Evolutionary conservation across 2,888 invertebrate genomes (phyloP).

Genomic region (Chorisops tibialis): DNA sequence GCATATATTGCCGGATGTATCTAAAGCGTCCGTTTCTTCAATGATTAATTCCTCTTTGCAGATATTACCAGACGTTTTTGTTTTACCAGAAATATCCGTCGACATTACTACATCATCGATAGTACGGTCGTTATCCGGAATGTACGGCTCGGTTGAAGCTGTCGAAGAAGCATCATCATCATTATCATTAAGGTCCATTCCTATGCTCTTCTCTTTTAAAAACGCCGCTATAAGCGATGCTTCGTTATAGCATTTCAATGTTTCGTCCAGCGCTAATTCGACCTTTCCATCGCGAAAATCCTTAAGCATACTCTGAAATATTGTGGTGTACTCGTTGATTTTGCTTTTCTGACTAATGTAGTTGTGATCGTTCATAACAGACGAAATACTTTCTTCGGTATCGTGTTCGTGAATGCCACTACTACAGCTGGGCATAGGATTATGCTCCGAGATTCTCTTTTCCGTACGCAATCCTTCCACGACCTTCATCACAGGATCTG

Average conservation of each 20-base stretch:
- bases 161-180: constrained; percentile 4
- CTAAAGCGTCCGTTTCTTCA: neutral
- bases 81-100: neutral
- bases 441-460: neutral
- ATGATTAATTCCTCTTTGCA: constrained; percentile 3
- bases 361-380: constrained; percentile 10
- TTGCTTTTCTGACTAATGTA: neutral
- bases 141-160: neutral
- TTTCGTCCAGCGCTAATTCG: too few relatives aligned
- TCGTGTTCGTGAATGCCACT: neutral
- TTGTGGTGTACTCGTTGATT: too few relatives aligned
- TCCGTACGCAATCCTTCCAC: neutral
- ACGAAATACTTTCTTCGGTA: neutral
- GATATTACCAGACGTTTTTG: neutral
- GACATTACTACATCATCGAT: neutral
- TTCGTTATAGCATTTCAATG: too few relatives aligned
- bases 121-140: neutral
- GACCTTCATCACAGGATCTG: neutral
- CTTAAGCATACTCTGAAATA: too few relatives aligned
- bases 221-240: too few relatives aligned
- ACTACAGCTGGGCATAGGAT: neutral
- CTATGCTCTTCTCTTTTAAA: too few relatives aligned
- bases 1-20: too few relatives aligned
- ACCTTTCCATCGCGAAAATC: too few relatives aligned
- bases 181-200: too few relatives aligned